A percentile compares a stretch with the other conserved stretches of the same genome.
phyloP scores from a whole-genome alignment of 2,113 vertebrate species.

The Xiphophorus couchianus region DNA sequence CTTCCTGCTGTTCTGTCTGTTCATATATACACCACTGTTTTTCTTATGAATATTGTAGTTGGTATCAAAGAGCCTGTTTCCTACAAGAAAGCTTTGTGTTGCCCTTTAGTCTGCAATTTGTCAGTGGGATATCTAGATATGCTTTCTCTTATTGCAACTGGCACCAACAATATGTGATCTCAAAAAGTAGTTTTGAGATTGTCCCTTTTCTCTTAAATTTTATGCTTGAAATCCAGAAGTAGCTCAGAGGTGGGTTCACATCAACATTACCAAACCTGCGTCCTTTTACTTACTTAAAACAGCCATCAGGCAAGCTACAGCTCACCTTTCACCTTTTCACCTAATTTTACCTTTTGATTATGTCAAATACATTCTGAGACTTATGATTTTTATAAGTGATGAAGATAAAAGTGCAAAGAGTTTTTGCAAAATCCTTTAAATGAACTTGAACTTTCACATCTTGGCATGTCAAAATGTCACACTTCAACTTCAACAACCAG shows the following conservation, averaged over 20 bases:
- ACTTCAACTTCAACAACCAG: not conserved
- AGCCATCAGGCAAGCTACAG: constrained; percentile 26
- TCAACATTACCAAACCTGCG: constrained; percentile 10
- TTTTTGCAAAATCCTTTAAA: not conserved
- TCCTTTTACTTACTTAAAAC: constrained; percentile 1
- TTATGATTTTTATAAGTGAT: constrained; percentile 42
- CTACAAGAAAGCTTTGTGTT: constrained; percentile 59
- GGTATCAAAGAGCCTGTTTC: constrained; percentile 72
- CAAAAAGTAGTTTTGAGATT: constrained; percentile 22
- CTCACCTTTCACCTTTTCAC: constrained; percentile 47
- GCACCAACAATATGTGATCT: constrained; percentile 40
- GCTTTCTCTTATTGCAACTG: constrained; percentile 60
- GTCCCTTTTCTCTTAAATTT: not conserved
- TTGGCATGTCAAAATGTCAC: not conserved
- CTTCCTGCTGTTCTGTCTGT: constrained; percentile 61
- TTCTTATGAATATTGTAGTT: constrained; percentile 50
- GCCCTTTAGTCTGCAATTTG: constrained; percentile 70
- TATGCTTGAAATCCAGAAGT: constrained; percentile 9
- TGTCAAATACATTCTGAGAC: constrained; percentile 31
- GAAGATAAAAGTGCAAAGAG: constrained; percentile 46
- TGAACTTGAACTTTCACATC: not conserved
- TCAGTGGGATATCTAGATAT: constrained; percentile 65
- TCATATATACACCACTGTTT: constrained; percentile 63
- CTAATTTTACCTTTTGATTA: constrained; percentile 40
- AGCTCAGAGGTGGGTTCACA: constrained; percentile 48